Percentiles rank a stretch among this genome's conserved stretches.
Conservation (phyloP, 2,797 vertebrate genomes). For the Myotis vivesi region DNA sequence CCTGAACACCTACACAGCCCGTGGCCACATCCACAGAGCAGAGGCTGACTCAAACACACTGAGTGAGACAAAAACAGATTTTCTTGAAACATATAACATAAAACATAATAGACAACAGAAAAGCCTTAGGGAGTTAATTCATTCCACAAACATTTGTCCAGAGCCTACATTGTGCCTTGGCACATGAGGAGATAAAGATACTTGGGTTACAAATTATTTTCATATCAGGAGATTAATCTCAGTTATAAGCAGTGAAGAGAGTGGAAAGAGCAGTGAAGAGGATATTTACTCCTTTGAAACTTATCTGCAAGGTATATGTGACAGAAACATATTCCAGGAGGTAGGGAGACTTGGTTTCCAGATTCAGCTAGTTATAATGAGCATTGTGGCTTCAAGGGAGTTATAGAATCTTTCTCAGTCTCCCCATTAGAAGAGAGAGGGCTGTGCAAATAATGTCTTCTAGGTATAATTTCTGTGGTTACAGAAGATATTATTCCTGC, state of each 20-base stretch:
- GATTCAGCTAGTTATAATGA: neutral
- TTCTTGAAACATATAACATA: conserved; percentile 31
- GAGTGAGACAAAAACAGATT: neutral
- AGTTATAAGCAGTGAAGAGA: conserved; percentile 16
- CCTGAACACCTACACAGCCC: neutral
- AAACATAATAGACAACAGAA: neutral
- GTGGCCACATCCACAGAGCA: neutral
- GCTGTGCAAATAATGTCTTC: neutral
- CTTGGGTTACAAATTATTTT: conserved; percentile 43
- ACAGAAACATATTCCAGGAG: neutral
- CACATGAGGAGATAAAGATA: neutral
- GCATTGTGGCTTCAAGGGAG: neutral
- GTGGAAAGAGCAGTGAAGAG: neutral
- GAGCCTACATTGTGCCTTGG: conserved; percentile 21
- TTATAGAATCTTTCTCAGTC: neutral
- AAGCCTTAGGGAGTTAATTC: conserved; percentile 35
- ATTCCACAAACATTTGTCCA: neutral
- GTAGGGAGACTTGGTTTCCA: neutral
- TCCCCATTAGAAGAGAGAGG: neutral
- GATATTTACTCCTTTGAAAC: conserved; percentile 4
- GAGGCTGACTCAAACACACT: neutral
- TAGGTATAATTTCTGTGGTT: conserved; percentile 10
- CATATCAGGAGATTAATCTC: conserved; percentile 33
- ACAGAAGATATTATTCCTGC: neutral
- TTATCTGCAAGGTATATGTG: neutral